phyloP scores from a whole-genome alignment of 2,113 vertebrate genomes.

The Tapirus terrestris region DNA sequence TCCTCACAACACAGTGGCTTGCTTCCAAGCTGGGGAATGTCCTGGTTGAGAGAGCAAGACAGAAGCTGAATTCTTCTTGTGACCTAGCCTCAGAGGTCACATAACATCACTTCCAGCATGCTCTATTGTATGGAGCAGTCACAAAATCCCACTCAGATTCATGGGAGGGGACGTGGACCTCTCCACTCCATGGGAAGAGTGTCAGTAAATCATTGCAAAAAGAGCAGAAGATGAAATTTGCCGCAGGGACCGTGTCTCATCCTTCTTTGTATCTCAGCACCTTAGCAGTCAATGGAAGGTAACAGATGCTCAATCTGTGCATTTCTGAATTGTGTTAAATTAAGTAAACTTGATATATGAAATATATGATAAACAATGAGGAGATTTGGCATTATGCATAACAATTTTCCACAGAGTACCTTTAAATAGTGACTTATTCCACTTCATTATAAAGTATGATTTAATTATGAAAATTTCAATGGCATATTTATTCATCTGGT shows the following conservation, averaged over 20 bases:
- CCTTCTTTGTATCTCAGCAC: slow-evolving; percentile 35
- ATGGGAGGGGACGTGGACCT: neutral
- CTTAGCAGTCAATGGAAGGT: slow-evolving; percentile 48
- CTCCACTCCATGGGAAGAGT: neutral
- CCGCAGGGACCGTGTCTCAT: neutral
- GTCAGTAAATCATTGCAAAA: neutral
- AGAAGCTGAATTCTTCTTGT: neutral
- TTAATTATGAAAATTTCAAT: slow-evolving; percentile 75
- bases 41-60: neutral
- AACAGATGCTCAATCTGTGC: slow-evolving; percentile 66
- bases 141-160: neutral
- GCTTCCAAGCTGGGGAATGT: neutral
- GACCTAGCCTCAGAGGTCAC: neutral
- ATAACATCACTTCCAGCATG: neutral
- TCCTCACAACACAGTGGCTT: neutral
- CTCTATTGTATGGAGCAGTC: neutral
- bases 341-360: slow-evolving; percentile 72
- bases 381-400: slow-evolving; percentile 62
- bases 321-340: slow-evolving; percentile 66
- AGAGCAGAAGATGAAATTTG: slow-evolving; percentile 30
- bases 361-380: slow-evolving; percentile 68
- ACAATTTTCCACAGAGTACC: slow-evolving; percentile 65
- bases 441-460: slow-evolving; percentile 80
- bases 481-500: slow-evolving; percentile 70
- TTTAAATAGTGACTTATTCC: slow-evolving; percentile 72